Percentiles rank a stretch among this genome's conserved stretches.
Evolutionary conservation across 2,797 vertebrate species (phyloP).

Genomic region (Malurus splendens): DNA sequence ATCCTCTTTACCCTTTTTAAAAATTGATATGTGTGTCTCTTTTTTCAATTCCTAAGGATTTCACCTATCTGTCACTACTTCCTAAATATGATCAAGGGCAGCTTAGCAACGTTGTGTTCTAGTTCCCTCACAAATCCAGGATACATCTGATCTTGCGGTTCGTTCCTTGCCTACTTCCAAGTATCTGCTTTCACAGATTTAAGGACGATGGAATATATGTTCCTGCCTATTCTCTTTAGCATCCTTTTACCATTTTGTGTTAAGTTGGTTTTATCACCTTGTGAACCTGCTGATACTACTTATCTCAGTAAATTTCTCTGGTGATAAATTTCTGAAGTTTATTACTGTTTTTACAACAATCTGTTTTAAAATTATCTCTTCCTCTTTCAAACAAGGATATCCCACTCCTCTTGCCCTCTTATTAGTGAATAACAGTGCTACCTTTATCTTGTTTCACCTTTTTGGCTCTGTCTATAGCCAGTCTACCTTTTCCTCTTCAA

Average conservation of each 20-base stretch:
- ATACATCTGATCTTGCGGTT: neutral
- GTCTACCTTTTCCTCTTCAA: neutral
- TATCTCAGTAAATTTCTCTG: neutral
- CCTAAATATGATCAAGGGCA: neutral
- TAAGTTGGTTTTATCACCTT: neutral
- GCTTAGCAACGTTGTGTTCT: neutral
- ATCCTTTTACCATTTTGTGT: neutral
- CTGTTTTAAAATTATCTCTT: neutral
- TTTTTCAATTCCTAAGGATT: neutral
- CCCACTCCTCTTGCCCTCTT: fast-evolving
- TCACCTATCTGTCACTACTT: neutral
- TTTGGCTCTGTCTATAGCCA: neutral
- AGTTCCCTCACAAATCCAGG: neutral
- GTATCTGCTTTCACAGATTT: neutral
- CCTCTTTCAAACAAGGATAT: neutral
- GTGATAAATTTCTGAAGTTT: neutral
- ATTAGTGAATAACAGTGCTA: neutral
- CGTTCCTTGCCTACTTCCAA: neutral
- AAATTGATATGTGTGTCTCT: fast-evolving
- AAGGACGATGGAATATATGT: neutral
- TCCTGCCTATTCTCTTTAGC: neutral
- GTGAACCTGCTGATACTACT: neutral
- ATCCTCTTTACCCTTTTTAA: neutral
- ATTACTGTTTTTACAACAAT: neutral
- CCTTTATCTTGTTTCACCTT: neutral